phyloP scores from a whole-genome alignment of 2,797 vertebrate genomes.

The Syngnathus acus region DNA sequence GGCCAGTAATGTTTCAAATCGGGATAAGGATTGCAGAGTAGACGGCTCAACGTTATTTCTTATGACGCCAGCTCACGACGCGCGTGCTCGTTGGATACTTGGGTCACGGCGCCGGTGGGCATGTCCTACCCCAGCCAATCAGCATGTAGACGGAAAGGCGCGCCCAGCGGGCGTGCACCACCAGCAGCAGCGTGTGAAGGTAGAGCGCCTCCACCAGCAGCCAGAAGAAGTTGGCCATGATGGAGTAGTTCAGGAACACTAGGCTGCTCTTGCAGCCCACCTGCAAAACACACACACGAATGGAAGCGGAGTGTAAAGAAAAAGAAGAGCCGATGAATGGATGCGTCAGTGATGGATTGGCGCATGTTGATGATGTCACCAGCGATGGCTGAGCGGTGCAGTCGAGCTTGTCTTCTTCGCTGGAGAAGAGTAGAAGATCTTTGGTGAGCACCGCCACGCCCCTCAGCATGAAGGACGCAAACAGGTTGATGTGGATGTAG shows the following conservation, averaged over 20 bases:
- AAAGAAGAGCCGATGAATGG: no score
- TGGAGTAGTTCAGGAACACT: conserved; percentile 84
- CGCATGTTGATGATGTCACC: conserved; percentile 45
- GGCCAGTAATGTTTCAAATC: background rate
- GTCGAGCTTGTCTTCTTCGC: conserved; percentile 46
- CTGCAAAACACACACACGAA: conserved; percentile 43
- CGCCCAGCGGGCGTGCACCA: conserved; percentile 72
- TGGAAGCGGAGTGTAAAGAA: no score
- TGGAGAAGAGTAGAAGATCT: conserved; percentile 80
- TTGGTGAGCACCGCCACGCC: conserved; percentile 83
- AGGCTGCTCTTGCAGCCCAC: conserved; percentile 83
- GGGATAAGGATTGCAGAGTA: background rate
- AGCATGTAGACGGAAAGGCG: conserved; percentile 74
- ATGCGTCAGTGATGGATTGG: background rate
- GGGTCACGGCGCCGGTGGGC: background rate
- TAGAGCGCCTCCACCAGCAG: conserved; percentile 89
- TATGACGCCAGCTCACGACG: no score
- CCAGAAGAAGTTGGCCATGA: conserved; percentile 95
- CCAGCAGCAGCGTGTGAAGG: conserved; percentile 83
- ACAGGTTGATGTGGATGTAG: conserved; percentile 93
- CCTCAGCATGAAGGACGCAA: conserved; percentile 88
- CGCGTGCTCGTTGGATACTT: no score
- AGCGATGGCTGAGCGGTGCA: conserved; percentile 66
- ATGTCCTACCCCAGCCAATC: conserved; percentile 49
- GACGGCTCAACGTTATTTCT: no score